Evolutionary conservation across 2,797 vertebrate species (phyloP).

Genomic region (Clarias laeviceps): DNA sequence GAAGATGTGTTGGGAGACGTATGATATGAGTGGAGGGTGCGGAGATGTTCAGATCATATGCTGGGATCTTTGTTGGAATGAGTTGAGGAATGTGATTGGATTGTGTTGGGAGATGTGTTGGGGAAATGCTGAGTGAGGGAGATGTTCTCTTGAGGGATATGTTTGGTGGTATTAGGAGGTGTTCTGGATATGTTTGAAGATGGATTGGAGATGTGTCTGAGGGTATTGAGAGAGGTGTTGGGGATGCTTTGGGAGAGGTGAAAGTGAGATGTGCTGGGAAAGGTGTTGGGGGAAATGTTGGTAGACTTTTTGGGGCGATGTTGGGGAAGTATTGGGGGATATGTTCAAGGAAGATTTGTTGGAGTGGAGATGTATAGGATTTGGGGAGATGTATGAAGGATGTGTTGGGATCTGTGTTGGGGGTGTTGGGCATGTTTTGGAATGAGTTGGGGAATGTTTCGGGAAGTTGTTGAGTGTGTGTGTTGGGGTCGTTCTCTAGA

Average conservation of each 20-base stretch:
- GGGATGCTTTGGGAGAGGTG: neutral
- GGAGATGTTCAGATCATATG: no score
- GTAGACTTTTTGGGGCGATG: neutral
- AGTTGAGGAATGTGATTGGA: no score
- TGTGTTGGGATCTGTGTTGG: neutral
- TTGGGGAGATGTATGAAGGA: neutral
- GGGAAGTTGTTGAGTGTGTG: no score
- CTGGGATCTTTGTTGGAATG: neutral
- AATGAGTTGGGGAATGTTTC: neutral
- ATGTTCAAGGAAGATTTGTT: no score
- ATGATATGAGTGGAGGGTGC: neutral
- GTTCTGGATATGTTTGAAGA: neutral
- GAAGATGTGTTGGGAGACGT: neutral
- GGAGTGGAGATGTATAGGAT: neutral
- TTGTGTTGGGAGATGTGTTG: neutral
- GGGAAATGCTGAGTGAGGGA: neutral
- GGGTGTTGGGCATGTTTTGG: neutral
- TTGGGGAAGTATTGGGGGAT: neutral
- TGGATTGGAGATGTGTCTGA: neutral
- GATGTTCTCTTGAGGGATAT: no score
- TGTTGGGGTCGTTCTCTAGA: no score
- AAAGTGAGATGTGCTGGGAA: neutral
- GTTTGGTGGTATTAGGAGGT: neutral
- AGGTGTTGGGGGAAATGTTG: neutral
- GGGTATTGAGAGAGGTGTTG: neutral